These are phyloP conservation scores for Pyralis farinalis DNA, from an alignment of 2,888 invertebrate species.

Conservation along the genomic window DNA sequence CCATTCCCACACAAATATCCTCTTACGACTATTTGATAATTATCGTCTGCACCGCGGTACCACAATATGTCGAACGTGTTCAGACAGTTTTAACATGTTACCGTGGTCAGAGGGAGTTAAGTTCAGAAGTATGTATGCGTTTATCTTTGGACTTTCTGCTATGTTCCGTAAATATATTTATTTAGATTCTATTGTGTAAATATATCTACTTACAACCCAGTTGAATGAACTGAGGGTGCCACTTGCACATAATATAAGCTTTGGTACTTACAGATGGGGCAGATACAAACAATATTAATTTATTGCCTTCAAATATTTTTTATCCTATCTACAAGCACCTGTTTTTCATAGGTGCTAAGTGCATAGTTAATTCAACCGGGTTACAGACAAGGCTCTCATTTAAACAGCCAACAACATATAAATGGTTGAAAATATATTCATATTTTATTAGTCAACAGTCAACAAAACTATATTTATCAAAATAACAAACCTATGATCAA, in stretches of 20 bases:
- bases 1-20: constrained; percentile 5
- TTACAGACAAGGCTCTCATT: neutral
- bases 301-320: too few species aligned
- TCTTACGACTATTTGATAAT: constrained; percentile 10
- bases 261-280: too few species aligned
- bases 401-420: neutral
- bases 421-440: neutral
- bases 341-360: too few species aligned
- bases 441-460: neutral
- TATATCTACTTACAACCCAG: constrained; percentile 36
- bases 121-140: neutral
- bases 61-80: constrained; percentile 20
- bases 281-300: too few species aligned
- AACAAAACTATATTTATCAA: neutral
- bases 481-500: neutral
- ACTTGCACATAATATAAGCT: neutral
- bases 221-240: neutral
- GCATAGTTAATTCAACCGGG: too few species aligned
- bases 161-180: constrained; percentile 9
- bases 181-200: constrained; percentile 17
- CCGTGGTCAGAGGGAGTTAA: neutral
- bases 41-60: constrained; percentile 25
- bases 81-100: neutral
- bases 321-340: too few species aligned
- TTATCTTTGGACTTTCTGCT: too few species aligned